These are phyloP conservation scores for Morpho helenor DNA, from an alignment of 2,888 invertebrate species.

Conservation along the genomic window DNA sequence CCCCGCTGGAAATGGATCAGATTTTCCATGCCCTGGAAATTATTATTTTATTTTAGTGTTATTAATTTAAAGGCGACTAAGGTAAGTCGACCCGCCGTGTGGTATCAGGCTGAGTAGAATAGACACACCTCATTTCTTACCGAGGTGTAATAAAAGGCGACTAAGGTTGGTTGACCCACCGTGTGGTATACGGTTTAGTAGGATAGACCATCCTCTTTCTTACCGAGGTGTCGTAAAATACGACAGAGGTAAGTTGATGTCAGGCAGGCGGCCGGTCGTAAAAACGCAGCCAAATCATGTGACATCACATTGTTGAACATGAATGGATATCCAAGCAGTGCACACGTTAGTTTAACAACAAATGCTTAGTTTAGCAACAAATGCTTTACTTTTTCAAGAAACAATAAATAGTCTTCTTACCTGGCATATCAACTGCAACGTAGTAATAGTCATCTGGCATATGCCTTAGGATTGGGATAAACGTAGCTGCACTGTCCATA, in stretches of 20 bases:
- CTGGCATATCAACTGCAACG: constrained; percentile 70
- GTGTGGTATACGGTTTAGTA: no score
- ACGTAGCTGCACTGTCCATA: constrained; percentile 79
- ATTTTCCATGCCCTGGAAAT: constrained; percentile 72
- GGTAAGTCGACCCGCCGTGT: no score
- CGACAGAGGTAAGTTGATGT: no score
- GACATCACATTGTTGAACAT: no score
- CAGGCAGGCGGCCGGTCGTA: no score
- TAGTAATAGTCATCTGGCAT: constrained; percentile 53
- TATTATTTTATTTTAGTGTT: neutral
- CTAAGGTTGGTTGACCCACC: no score
- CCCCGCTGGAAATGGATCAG: constrained; percentile 65
- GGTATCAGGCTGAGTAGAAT: no score
- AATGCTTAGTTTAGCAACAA: neutral
- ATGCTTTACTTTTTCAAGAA: neutral
- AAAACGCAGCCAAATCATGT: no score
- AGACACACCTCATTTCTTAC: no score
- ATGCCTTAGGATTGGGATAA: constrained; percentile 67
- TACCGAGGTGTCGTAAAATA: no score
- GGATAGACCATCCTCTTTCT: no score
- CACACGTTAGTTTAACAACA: neutral
- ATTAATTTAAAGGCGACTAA: neutral
- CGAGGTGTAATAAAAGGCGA: no score
- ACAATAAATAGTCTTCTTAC: constrained; percentile 24
- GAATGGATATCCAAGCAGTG: neutral